Base-by-base conservation (phyloP, 2,888 invertebrate genomes). In the Heliconius erato region DNA sequence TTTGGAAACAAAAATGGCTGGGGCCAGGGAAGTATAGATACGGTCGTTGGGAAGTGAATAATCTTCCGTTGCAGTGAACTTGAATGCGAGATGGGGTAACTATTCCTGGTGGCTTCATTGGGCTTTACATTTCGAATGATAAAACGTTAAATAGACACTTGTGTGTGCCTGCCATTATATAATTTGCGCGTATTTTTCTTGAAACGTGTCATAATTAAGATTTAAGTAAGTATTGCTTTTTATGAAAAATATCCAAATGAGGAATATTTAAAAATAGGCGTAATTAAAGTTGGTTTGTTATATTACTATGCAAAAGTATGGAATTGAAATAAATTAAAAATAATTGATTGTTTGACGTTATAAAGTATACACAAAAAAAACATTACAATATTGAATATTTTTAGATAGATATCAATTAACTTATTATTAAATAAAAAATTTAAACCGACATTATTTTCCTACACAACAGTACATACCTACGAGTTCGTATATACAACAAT, bases 61-160 rank as follows among this genome's bases (percentile, higher is more conserved):
- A 91, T 92, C 87, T 92, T 91, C 90, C 91, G 89, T 89, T 86
- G 91, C 91, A 88, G 89, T 91, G 92, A 88, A 84, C 88, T 86
- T 88, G 91, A 94, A 94, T 93, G 89, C 68, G 79, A 32, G 40
- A 72, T 79, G 79, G 74, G 87, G 85, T 85, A 67, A 67, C 78
- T 78, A 78, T 49, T 78, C 68, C 44, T 67, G 35, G 68, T 79
- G 82, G 84, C 82, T 85, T 87, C 85, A 79, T 83, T 87, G 87
- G 80, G 83, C 82, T 84, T 83, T 68, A 78, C 65, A 78, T 78
- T 78, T 44, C 78, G 78, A 78, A 44, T 78, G 67, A 78, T 78
- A 49, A 78, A 67, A 78, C 49, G 78, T 67, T 68, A 78, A 78
- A 67, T 78, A 78, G 77, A 28, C 65, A 65, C 67, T 68, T 19